Base-by-base conservation (phyloP, 2,797 vertebrate genomes). In the Megaceryle alcyon region DNA sequence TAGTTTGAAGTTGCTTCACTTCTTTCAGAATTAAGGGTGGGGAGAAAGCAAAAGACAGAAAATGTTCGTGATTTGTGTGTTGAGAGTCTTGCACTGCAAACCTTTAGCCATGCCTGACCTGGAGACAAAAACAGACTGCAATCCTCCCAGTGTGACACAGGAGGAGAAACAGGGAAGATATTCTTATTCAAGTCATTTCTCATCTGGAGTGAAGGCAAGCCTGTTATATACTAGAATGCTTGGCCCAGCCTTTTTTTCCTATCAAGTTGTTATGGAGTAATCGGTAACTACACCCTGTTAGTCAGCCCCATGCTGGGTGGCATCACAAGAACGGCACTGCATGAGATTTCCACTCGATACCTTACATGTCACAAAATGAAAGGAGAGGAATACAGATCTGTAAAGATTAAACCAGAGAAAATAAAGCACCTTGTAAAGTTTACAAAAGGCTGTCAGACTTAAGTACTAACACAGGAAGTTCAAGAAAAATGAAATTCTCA, bases 401-500 rank as follows among this genome's bases (percentile, higher is more conserved):
- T 68, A 86, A 37, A 61, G 82, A 90, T 1, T 0, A 51, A 79
- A 64, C 25, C 5, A 46, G 39, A 82, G 65, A 46, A 90, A 82
- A 88, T 35, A 64, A 82, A 77, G 63, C 44, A 85, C 39, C 39
- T 35, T 17, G 4, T 13, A 80, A 54, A 76, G 80, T 56, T 33
- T 49, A 53, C 39, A 68, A 46, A 83, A 77, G 29, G 25, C 53
- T 70, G 53, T 61, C 80, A 86, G 68, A 82, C 16, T 80, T 33
- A 17, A 60, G 17, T 31, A 61, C 43, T 66, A 63, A 88, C 90
- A 25, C 21, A 69, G 39, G 51, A 93, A 33, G 51, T 44, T 48
- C 63, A 78, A 60, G 59, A 63, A 75, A 96, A 97, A 97, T 25
- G 73, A 96, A 66, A 96, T 64, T 82, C 94, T 59, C 83, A 87